Percentiles rank a stretch among this genome's conserved stretches.
phyloP scores from a whole-genome alignment of 1,140 invertebrate genomes.

The Calephelis virginiensis region DNA sequence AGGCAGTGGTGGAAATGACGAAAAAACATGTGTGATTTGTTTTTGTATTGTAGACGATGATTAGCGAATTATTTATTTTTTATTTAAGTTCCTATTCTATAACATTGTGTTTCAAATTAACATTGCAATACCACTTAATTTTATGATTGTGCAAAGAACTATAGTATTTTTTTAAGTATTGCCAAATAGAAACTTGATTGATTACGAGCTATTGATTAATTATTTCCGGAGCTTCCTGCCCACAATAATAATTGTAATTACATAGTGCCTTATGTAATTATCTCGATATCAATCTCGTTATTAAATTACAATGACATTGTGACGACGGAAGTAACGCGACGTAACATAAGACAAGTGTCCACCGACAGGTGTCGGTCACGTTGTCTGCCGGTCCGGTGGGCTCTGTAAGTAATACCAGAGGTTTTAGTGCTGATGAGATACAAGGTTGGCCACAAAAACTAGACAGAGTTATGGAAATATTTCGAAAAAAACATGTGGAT shows the following conservation, averaged over 20 bases:
- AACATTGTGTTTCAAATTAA: no score
- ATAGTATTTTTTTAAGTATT: no score
- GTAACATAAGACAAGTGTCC: constrained; percentile 2
- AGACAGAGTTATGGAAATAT: not conserved
- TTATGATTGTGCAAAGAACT: no score
- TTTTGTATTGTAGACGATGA: no score
- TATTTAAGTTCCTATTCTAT: no score
- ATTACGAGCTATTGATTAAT: not conserved
- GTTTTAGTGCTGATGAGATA: not conserved
- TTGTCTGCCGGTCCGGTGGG: not conserved
- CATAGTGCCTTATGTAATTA: constrained; percentile 5
- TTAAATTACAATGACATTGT: constrained; percentile 14
- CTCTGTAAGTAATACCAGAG: constrained; percentile 10
- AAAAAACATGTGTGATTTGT: no score
- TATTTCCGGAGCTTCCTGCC: constrained; percentile 4
- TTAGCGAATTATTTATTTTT: no score
- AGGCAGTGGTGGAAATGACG: no score
- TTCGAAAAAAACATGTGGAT: no score
- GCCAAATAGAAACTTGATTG: no score
- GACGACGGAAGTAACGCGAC: constrained; percentile 15
- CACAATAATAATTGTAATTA: not conserved
- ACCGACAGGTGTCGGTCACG: not conserved
- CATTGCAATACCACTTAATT: no score
- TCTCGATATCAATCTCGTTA: constrained; percentile 2
- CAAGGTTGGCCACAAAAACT: not conserved